A percentile compares a stretch with the other conserved stretches of the same genome.
Conservation (phyloP, 2,888 invertebrate genomes). For the Eudiplozoon nipponicum region DNA sequence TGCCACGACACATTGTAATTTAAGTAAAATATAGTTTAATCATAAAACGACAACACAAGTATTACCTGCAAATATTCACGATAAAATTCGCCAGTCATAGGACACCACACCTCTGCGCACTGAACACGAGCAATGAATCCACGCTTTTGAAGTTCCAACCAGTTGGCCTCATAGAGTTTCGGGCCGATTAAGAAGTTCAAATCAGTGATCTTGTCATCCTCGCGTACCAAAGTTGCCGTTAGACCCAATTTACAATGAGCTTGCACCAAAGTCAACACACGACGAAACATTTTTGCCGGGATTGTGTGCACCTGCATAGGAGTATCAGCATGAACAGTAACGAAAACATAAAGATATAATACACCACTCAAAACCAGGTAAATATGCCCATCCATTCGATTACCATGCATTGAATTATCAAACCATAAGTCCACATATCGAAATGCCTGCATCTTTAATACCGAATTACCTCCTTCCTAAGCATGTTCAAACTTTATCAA, state of each 20-base stretch:
- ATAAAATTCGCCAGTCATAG: conserved; percentile 95
- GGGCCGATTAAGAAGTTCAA: conserved; percentile 76
- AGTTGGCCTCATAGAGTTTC: conserved; percentile 92
- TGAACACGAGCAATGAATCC: conserved; percentile 86
- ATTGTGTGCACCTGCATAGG: conserved; percentile 73
- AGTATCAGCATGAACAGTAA: neutral
- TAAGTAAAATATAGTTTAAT: no score
- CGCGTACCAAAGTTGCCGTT: conserved; percentile 75
- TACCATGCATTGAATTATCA: no score
- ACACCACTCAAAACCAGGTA: no score
- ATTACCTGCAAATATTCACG: conserved; percentile 46
- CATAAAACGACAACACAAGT: neutral
- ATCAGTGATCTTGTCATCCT: conserved; percentile 97
- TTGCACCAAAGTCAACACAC: conserved; percentile 79
- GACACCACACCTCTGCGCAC: conserved; percentile 98
- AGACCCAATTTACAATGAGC: conserved; percentile 82
- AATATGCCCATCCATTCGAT: no score
- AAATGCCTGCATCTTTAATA: no score
- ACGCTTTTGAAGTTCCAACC: conserved; percentile 76
- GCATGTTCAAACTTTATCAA: no score
- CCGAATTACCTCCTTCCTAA: no score
- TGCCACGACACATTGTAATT: no score
- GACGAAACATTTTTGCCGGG: conserved; percentile 92
- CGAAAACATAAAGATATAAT: no score
- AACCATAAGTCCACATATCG: no score